Conservation (phyloP, 2,113 vertebrate genomes). For the Canis aureus region DNA sequence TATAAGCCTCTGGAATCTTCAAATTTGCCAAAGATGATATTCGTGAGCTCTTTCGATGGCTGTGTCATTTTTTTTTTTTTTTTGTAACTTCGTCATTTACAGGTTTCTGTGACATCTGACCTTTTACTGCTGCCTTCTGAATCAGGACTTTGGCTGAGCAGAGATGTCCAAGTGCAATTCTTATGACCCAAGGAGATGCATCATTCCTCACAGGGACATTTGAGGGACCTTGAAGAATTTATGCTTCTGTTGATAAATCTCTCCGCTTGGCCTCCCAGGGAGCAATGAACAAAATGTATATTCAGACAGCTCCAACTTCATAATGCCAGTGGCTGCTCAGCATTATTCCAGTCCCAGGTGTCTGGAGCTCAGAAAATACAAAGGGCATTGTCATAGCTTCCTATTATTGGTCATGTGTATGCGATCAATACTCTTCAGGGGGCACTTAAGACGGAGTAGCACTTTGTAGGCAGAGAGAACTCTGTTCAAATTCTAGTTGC, state of each 20-base stretch:
- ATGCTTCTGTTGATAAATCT: constrained; percentile 28
- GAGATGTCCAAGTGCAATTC: background rate
- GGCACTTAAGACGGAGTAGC: too few relatives aligned
- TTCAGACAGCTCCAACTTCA: background rate
- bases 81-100: background rate
- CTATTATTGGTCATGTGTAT: background rate
- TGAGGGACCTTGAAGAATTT: background rate
- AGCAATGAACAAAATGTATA: background rate
- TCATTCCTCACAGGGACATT: background rate
- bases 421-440: background rate
- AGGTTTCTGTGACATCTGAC: background rate
- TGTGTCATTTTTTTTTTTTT: background rate
- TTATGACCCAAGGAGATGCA: background rate
- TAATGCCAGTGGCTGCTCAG: background rate
- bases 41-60: background rate
- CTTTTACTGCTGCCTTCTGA: background rate
- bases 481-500: background rate
- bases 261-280: background rate
- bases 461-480: background rate
- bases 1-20: background rate
- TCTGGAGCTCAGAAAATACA: background rate
- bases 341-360: background rate
- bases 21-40: background rate
- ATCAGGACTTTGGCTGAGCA: background rate
- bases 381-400: background rate